Evolutionary conservation across 1,140 invertebrate genomes (phyloP), one percentile per base, ranked within the genome.

Genomic region (Gryon sp.): DNA sequence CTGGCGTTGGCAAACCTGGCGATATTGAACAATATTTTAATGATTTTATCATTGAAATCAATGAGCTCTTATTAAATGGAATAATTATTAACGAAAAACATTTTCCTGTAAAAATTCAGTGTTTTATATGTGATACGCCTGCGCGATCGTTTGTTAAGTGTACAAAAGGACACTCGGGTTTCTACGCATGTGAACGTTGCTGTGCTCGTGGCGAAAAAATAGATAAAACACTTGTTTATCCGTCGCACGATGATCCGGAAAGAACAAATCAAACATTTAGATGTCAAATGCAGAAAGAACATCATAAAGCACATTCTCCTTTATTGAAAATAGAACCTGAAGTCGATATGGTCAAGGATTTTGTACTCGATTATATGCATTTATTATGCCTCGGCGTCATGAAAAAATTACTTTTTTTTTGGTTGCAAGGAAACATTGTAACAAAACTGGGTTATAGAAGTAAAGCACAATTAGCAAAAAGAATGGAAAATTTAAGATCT

Each of bases 91-190:
- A n/a, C n/a, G n/a, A n/a, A n/a, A n/a, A n/a, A n/a, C n/a, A n/a
- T n/a, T n/a, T n/a, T n/a, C n/a, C n/a, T n/a, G n/a, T n/a, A n/a
- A n/a, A n/a, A n/a, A n/a, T n/a, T n/a, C n/a, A n/a, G n/a, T 60
- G 40, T 22, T 69, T 76, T 36, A 55, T 57, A 26, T 55, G 63
- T n/a, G 73, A 76, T 26, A 62, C 55, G 11, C 63, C 73, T 2
- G 73, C 63, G 1, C 15, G 73, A 50, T 18, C 50, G 9, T 57
- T 53, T 24, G 4, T 65, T 28, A 75, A 75, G 40, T 45, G 53
- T 32, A 53, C 18, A 7, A 63, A 68, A 36, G 72, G 62, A 7
- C 62, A 70, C 28, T 24, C 32, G 8, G 50, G 55, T 1, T 63
- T 40, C 50, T 14, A 38, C 45, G 26, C 40, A 6, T 75, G 45